A percentile compares a stretch with the other conserved stretches of the same genome.
These are phyloP conservation scores for Scaptomyza polygonia DNA, from an alignment of 2,888 invertebrate genomes.

Conservation along the genomic window DNA sequence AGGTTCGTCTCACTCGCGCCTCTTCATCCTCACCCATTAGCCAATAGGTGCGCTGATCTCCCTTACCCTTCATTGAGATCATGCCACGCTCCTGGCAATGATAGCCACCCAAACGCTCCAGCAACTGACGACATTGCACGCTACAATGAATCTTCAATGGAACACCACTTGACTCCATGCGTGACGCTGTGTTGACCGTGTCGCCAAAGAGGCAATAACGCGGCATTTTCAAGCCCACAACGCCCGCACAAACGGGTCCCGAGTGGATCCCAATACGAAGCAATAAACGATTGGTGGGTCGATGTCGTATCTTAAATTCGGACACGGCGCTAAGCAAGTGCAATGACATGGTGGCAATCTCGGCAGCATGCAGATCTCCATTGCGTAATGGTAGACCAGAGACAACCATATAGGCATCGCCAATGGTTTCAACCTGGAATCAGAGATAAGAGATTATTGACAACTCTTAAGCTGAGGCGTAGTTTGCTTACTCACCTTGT, in stretches of 20 bases:
- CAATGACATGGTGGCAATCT: constrained; percentile 96
- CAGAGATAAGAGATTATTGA: background rate
- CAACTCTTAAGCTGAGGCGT: background rate
- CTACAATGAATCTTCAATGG: constrained; percentile 94
- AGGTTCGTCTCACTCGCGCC: constrained; percentile 86
- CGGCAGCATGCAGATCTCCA: constrained; percentile 95
- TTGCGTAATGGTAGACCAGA: constrained; percentile 95
- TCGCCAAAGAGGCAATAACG: constrained; percentile 96
- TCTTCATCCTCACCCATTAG: constrained; percentile 90
- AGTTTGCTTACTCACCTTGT: constrained; percentile 87
- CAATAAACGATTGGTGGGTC: constrained; percentile 92
- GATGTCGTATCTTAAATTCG: constrained; percentile 94
- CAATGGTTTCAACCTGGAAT: constrained; percentile 90
- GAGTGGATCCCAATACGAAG: constrained; percentile 96
- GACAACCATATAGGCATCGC: constrained; percentile 96
- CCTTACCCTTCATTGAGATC: constrained; percentile 93
- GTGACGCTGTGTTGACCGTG: constrained; percentile 95
- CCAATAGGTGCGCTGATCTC: constrained; percentile 93
- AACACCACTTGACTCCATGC: constrained; percentile 94
- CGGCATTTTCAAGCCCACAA: constrained; percentile 97
- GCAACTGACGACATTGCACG: constrained; percentile 88
- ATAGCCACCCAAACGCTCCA: constrained; percentile 91
- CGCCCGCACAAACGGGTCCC: constrained; percentile 96
- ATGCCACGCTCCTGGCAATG: constrained; percentile 89
- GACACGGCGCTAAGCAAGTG: constrained; percentile 92